phyloP scores from a whole-genome alignment of 1,140 invertebrate genomes.

The Solen grandis region DNA sequence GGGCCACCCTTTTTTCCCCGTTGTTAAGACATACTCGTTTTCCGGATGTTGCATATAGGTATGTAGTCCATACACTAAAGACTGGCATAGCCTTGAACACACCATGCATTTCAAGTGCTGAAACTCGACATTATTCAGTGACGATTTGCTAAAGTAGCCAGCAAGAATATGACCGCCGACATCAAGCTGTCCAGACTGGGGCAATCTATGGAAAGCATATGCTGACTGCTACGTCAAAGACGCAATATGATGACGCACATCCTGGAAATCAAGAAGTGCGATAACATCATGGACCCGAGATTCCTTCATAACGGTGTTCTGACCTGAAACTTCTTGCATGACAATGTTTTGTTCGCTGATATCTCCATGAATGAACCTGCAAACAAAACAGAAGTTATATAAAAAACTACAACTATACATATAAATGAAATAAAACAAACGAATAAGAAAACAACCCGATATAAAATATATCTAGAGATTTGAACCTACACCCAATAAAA shows the following conservation, averaged over 20 bases:
- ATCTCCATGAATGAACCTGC: conserved; percentile 93
- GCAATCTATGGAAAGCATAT: conserved; percentile 90
- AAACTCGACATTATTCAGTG: conserved; percentile 85
- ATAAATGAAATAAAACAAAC: too few relatives aligned
- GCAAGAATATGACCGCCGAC: conserved; percentile 88
- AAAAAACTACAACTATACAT: too few relatives aligned
- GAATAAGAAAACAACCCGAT: too few relatives aligned
- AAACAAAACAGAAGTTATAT: too few relatives aligned
- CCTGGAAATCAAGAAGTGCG: conserved; percentile 92
- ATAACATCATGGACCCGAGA: conserved; percentile 69
- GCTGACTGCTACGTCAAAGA: conserved; percentile 92
- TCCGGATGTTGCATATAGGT: conserved; percentile 86
- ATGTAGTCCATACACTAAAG: conserved; percentile 90
- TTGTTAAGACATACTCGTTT: conserved; percentile 89
- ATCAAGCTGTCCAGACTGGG: conserved; percentile 81
- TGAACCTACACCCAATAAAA: too few relatives aligned
- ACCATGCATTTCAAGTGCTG: conserved; percentile 88
- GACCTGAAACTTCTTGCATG: conserved; percentile 78
- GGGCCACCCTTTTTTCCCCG: conserved; percentile 79
- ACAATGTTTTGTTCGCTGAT: conserved; percentile 94
- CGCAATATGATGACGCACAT: conserved; percentile 87
- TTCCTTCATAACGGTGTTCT: conserved; percentile 36
- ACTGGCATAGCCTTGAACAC: conserved; percentile 89
- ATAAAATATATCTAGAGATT: too few relatives aligned
- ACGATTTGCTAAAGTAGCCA: conserved; percentile 86